These are phyloP conservation scores for Monoplex corrugatus DNA, from an alignment of 2,888 invertebrate species.

Conservation along the genomic window DNA sequence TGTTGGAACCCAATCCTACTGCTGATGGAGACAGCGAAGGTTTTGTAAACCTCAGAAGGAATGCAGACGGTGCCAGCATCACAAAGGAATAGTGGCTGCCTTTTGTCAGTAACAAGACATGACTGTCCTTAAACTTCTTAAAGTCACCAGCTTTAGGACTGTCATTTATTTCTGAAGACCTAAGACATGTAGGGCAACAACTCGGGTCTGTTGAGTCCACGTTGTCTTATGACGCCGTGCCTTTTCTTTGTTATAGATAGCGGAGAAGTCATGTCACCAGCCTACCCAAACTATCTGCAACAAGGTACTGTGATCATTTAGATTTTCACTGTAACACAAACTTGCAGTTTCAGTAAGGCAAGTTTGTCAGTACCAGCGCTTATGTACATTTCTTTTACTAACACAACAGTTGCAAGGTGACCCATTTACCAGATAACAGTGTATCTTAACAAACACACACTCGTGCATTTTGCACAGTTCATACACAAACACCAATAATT, in stretches of 20 bases:
- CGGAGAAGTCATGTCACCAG: conserved; percentile 46
- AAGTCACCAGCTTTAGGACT: background rate
- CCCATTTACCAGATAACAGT: no score
- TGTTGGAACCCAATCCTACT: background rate
- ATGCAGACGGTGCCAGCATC: background rate
- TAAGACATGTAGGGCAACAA: background rate
- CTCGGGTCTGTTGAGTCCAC: background rate
- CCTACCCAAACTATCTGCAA: conserved; percentile 47
- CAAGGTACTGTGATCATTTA: conserved; percentile 39
- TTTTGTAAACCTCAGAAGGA: conserved; percentile 45
- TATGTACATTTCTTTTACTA: background rate
- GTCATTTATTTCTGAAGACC: background rate
- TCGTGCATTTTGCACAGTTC: no score
- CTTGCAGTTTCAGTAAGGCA: no score
- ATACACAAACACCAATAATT: no score
- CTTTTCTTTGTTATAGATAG: conserved; percentile 49
- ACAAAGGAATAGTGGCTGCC: no score
- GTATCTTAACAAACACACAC: no score
- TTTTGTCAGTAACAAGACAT: no score
- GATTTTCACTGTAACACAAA: conserved; percentile 1
- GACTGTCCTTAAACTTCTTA: no score
- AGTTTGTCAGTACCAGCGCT: no score
- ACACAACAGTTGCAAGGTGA: no score
- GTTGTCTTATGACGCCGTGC: conserved; percentile 10
- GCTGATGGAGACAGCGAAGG: background rate